phyloP scores from a whole-genome alignment of 92 coral and sea anemone genomes.

The Plumapathes pennacea region DNA sequence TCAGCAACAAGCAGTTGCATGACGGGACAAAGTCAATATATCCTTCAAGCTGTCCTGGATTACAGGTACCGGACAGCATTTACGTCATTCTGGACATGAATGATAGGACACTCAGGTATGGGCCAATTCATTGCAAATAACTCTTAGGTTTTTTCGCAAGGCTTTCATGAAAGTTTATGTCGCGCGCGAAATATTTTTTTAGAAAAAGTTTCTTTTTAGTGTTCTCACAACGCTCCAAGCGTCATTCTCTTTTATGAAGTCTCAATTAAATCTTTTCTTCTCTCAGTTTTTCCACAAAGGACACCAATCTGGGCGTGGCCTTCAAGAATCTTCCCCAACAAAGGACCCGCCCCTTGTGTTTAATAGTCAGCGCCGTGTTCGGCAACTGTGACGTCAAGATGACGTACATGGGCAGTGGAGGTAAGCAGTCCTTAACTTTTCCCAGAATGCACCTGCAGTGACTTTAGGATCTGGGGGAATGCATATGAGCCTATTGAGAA shows the following conservation, averaged over 20 bases:
- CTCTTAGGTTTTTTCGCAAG: too few species aligned
- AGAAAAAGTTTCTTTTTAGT: too few species aligned
- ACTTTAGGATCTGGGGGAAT: too few species aligned
- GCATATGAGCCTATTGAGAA: too few species aligned
- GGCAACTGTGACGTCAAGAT: slow-evolving; percentile 75
- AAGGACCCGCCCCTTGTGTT: slow-evolving; percentile 48
- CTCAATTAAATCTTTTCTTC: neutral
- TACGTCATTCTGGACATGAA: slow-evolving; percentile 65
- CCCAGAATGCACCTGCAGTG: too few species aligned
- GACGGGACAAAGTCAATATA: slow-evolving; percentile 34
- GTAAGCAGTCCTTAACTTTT: too few species aligned
- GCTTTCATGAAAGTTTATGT: too few species aligned
- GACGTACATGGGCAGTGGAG: slow-evolving; percentile 74
- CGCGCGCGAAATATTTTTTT: too few species aligned
- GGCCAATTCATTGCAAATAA: too few species aligned
- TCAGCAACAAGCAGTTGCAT: slow-evolving; percentile 45
- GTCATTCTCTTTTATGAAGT: too few species aligned
- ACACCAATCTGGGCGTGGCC: slow-evolving; percentile 58
- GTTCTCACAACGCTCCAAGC: too few species aligned
- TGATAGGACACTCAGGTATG: slow-evolving; percentile 52
- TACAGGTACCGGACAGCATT: slow-evolving; percentile 62
- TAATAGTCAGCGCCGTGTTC: slow-evolving; percentile 61
- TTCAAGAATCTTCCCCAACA: slow-evolving; percentile 53
- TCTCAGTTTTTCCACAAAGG: slow-evolving; percentile 59
- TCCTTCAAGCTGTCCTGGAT: slow-evolving; percentile 34